Base-by-base conservation (phyloP, 2,888 invertebrate genomes). In the Ethmia dodecea region DNA sequence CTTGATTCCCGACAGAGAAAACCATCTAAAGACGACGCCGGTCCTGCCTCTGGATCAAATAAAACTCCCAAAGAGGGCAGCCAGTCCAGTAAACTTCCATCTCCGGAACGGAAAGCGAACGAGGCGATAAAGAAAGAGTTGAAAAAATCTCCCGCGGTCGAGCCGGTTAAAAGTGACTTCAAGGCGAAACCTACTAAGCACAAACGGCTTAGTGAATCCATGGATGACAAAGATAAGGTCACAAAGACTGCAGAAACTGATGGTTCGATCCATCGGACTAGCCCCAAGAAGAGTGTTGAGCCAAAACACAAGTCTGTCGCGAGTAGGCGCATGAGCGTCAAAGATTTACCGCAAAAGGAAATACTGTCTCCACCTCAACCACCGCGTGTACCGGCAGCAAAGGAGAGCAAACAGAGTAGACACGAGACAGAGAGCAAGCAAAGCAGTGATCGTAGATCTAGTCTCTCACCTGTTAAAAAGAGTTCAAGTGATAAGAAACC, bases 31-130 rank as follows among this genome's bases (percentile, higher is more conserved):
- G 81, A 70, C 65, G 66, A 69, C 57, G 13, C 65, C 68, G 44
- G 50, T 45, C 43, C 49, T 58, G 50, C 67, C 65, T 42, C 58
- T 66, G 64, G 63, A 72, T 33, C 81, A 77, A 69, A 71, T 83
- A 67, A 88, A 79, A 55, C 79, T 70, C 50, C 86, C 73, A 68
- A 90, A 88, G 81, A 90, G 89, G 65, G 80, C 84, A 38, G 78
- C 87, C 63, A 89, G 88, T 56, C 89, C 88, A 45, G 77, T 87
- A 77, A 89, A 73, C 68, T 89, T 89, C 65, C 87, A 80, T 60
- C 87, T 90, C 53, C 88, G 90, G 63, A 89, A 83, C 76, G 88
- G 88, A 80, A 90, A 90, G 65, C 80, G 87, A 79, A 90, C 84
- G 87, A 89, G 86, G 88, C 88, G 83, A 37, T 88, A 70, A 86